These are phyloP conservation scores for Xiphias gladius DNA, from an alignment of 2,113 vertebrate genomes.

Conservation along the genomic window DNA sequence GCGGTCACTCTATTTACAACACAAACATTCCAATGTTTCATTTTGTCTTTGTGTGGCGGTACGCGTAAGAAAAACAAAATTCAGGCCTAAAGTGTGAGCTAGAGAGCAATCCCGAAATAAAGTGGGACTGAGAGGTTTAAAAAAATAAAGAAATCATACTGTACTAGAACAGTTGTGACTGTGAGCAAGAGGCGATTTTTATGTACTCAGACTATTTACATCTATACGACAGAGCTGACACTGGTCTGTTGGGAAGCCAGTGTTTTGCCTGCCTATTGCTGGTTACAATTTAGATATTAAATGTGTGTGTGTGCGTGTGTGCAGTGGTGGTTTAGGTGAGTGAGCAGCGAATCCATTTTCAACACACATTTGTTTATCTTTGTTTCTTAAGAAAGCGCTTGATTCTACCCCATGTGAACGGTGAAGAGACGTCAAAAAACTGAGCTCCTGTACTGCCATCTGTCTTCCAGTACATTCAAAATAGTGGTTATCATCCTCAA, in stretches of 20 bases:
- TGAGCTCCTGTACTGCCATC: constrained; percentile 41
- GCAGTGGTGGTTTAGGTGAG: constrained; percentile 43
- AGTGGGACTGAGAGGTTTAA: constrained; percentile 69
- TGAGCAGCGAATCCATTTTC: constrained; percentile 61
- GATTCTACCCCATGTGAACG: constrained; percentile 38
- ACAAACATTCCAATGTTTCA: constrained; percentile 49
- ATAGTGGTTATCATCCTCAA: constrained; percentile 65
- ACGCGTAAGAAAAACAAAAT: constrained; percentile 34
- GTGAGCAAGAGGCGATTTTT: constrained; percentile 66
- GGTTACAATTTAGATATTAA: constrained; percentile 82
- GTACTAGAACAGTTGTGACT: constrained; percentile 69
- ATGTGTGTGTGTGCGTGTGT: constrained; percentile 12
- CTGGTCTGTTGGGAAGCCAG: constrained; percentile 63
- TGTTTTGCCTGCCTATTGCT: constrained; percentile 75
- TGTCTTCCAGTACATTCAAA: constrained; percentile 73
- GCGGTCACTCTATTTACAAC: constrained; percentile 46
- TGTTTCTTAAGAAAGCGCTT: constrained; percentile 25
- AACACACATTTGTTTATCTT: constrained; percentile 27
- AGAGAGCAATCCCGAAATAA: constrained; percentile 65
- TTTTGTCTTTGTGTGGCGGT: constrained; percentile 32
- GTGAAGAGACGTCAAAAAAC: constrained; percentile 43
- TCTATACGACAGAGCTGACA: constrained; percentile 67
- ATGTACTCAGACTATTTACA: constrained; percentile 79
- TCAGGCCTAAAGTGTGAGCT: constrained; percentile 43
- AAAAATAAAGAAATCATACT: constrained; percentile 82